phyloP scores from a whole-genome alignment of 1,140 invertebrate species.

The Tetramorium alpestre region DNA sequence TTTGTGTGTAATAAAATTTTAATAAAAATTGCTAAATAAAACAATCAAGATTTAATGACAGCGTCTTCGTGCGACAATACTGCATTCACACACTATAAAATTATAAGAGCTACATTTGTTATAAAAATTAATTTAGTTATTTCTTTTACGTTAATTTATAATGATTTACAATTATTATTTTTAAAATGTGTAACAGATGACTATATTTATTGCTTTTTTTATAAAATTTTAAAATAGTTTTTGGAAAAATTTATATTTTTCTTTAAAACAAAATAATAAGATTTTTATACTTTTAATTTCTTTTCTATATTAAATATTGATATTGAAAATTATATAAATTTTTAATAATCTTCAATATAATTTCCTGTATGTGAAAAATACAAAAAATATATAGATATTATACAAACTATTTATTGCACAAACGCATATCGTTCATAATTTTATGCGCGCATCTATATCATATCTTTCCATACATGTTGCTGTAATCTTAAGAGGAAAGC shows the following conservation, averaged over 20 bases:
- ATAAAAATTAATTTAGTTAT: not conserved
- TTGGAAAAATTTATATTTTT: not conserved
- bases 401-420: not conserved
- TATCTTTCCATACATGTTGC: not conserved
- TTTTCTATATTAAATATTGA: not conserved
- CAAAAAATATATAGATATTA: not conserved
- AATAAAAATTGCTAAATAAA: not conserved
- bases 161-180: not conserved
- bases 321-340: not conserved
- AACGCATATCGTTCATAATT: not conserved
- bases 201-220: not conserved
- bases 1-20: not conserved
- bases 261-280: not conserved
- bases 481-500: constrained; percentile 5
- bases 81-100: not conserved
- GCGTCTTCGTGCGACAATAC: not conserved
- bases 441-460: not conserved
- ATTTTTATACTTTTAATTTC: not conserved
- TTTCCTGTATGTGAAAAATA: not conserved
- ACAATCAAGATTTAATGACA: not conserved
- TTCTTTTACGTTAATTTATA: not conserved
- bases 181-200: not conserved
- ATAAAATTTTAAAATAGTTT: not conserved
- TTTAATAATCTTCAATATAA: not conserved
- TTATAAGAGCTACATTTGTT: not conserved